Base-by-base conservation (phyloP, 2,888 invertebrate genomes). In the Sesamia inferens region DNA sequence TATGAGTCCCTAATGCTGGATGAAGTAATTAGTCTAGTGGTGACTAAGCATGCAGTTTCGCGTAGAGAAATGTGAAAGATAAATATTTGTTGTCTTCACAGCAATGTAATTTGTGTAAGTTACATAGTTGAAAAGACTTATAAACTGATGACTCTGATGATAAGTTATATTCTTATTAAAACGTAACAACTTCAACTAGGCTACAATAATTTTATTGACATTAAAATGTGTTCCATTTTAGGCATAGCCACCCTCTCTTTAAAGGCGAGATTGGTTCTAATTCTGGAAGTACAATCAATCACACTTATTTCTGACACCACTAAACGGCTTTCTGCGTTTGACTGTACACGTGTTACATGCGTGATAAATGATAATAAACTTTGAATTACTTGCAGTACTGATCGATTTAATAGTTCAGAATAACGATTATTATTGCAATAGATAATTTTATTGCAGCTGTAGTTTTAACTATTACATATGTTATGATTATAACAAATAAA, bases 231-330 rank as follows among this genome's bases (percentile, higher is more conserved):
- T 82, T 83, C 82, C 82, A 81, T 88, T 90, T 88, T 87, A 88
- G 86, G 88, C 31, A 67, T 31, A 71, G 81, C 78, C 91, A 89
- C 91, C 92, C 91, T 92, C 91, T 92, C 88, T 88, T 90, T 88
- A 87, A 86, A 90, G 85, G 84, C 87, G 90, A 87, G 93, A 94
- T 94, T 93, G 92, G 83, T 88, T 93, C 91, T 93, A 94, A 94
- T 94, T 94, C 92, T 83, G 91, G 90, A 86, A 88, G 68, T 85
- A 85, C 88, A 87, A 95, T 95, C 95, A 93, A 95, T 95, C 95
- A 94, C 93, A 94, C 92, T 95, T 94, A 92, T 88, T 84, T 86
- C 84, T 91, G 93, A 91, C 93, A 88, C 86, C 74, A 85, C 85
- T 82, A 85, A 87, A 88, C 87, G 84, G 87, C 89, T 91, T 90